Evolutionary conservation across 2,113 vertebrate species (phyloP).

Genomic region (Daphoenositta chrysoptera): DNA sequence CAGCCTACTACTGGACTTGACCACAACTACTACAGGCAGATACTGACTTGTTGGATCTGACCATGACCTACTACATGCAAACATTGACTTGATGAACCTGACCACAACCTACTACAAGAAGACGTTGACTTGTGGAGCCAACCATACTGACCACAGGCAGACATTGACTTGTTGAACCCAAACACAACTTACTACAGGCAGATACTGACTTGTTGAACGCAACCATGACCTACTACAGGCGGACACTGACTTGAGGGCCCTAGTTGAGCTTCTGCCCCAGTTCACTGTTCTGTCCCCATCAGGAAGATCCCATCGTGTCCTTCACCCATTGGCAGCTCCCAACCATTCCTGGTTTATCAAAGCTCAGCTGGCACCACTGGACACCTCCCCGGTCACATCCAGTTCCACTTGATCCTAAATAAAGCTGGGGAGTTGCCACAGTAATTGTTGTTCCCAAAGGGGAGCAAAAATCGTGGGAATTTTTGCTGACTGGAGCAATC

Average conservation of each 20-base stretch:
- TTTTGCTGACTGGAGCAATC: slow-evolving; percentile 76
- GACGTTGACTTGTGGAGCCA: rapidly evolving
- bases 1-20: too few relatives aligned
- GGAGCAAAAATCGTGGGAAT: slow-evolving; percentile 68
- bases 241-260: rapidly evolving
- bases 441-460: slow-evolving; percentile 22
- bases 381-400: background rate
- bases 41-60: background rate
- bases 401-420: background rate
- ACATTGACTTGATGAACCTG: background rate
- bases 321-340: background rate
- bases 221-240: rapidly evolving
- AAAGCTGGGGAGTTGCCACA: background rate
- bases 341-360: background rate
- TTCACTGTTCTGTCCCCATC: background rate
- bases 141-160: rapidly evolving
- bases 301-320: background rate
- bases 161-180: rapidly evolving
- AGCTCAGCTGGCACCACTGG: background rate
- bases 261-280: background rate
- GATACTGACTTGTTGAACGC: rapidly evolving
- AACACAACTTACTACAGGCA: rapidly evolving
- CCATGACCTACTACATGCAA: background rate
- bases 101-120: background rate
- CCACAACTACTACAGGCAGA: background rate